phyloP scores from a whole-genome alignment of 2,113 vertebrate genomes.

The Heliornis fulica region DNA sequence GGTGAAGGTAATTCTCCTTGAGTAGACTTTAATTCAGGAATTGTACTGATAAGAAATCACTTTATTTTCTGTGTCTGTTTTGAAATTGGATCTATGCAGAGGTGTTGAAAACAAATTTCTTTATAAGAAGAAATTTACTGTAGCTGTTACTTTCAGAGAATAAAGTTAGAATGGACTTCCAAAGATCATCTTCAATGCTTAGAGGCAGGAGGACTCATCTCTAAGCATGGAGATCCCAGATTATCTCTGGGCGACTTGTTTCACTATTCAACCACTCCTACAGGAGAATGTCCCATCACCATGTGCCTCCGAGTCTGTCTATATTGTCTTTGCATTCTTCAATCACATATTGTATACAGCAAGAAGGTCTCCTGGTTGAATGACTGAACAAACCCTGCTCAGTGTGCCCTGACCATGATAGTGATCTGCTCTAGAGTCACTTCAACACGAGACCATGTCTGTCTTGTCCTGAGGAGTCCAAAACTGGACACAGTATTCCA shows the following conservation, averaged over 20 bases:
- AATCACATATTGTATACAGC: not conserved
- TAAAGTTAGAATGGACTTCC: not conserved
- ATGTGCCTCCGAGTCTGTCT: not conserved
- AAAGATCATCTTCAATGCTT: not conserved
- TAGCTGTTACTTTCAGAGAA: not conserved
- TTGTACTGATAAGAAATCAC: not conserved
- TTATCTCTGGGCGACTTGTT: not conserved
- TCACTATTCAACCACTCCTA: not conserved
- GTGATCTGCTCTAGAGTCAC: not conserved
- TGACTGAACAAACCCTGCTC: not conserved
- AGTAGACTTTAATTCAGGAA: not conserved
- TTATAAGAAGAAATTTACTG: not conserved
- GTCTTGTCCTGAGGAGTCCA: not conserved
- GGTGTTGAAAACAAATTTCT: not conserved
- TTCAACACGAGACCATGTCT: not conserved
- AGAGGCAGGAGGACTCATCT: accelerated
- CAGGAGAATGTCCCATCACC: not conserved
- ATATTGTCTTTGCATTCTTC: not conserved
- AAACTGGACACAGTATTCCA: not conserved
- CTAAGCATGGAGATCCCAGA: not conserved
- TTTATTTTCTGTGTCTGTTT: not conserved
- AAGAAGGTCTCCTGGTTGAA: not conserved
- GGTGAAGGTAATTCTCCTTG: not conserved
- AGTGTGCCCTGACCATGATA: not conserved
- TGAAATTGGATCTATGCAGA: not conserved